Conservation (phyloP, 2,888 invertebrate genomes). For the Platycnemis pennipes region DNA sequence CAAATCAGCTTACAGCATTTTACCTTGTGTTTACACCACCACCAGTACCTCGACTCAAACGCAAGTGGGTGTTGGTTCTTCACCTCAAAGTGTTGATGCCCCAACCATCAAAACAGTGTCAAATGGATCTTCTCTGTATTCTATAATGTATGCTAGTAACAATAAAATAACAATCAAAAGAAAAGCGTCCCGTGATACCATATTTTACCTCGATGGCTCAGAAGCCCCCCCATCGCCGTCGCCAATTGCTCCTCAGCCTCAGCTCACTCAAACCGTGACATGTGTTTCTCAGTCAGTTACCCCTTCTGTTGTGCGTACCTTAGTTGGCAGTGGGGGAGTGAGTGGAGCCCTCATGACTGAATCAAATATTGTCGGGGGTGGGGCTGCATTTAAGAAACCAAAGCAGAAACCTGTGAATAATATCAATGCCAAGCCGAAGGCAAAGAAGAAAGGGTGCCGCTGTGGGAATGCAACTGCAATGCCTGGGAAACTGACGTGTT, state of each 20-base stretch:
- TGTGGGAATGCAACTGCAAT: slow-evolving; percentile 95
- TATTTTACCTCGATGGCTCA: slow-evolving; percentile 72
- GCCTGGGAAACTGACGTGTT: slow-evolving; percentile 94
- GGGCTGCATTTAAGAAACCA: slow-evolving; percentile 80
- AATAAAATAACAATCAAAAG: slow-evolving; percentile 92
- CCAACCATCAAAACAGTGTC: slow-evolving; percentile 78
- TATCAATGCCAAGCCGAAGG: slow-evolving; percentile 69
- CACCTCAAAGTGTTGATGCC: slow-evolving; percentile 76
- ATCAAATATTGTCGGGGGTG: slow-evolving; percentile 36
- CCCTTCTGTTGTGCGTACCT: slow-evolving; percentile 31
- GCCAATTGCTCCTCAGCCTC: slow-evolving; percentile 52
- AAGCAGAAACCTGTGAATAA: slow-evolving; percentile 74
- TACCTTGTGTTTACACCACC: slow-evolving; percentile 86
- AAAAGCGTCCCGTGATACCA: slow-evolving; percentile 82
- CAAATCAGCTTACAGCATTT: slow-evolving; percentile 87
- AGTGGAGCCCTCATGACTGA: slow-evolving; percentile 44
- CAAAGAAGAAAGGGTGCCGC: slow-evolving; percentile 84
- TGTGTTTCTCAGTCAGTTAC: slow-evolving; percentile 61
- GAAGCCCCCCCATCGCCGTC: slow-evolving; percentile 56
- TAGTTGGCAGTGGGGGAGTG: slow-evolving; percentile 31
- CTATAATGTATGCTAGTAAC: slow-evolving; percentile 89
- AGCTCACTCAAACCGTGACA: slow-evolving; percentile 46
- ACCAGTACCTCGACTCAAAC: slow-evolving; percentile 82
- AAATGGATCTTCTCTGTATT: slow-evolving; percentile 85
- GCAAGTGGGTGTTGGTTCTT: slow-evolving; percentile 77